A percentile compares a stretch with the other conserved stretches of the same genome.
Conservation (phyloP, 2,888 invertebrate genomes). For the Linnaemya tessellans region DNA sequence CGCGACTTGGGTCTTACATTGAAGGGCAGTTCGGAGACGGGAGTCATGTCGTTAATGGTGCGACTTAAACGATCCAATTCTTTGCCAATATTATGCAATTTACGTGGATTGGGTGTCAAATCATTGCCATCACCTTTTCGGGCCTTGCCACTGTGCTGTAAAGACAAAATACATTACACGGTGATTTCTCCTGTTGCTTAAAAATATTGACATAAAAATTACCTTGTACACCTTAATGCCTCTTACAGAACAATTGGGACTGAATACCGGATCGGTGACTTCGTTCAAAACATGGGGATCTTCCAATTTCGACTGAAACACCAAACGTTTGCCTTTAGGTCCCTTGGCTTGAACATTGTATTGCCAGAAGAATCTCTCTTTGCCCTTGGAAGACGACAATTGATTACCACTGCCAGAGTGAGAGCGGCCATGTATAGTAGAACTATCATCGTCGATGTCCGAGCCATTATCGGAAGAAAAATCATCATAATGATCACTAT, state of each 20-base stretch:
- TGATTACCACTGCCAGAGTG: slow-evolving; percentile 77
- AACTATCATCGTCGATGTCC: slow-evolving; percentile 81
- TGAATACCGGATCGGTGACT: slow-evolving; percentile 98
- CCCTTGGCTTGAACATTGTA: slow-evolving; percentile 99
- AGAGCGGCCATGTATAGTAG: slow-evolving; percentile 73
- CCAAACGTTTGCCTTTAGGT: slow-evolving; percentile 95
- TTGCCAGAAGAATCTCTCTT: slow-evolving; percentile 97
- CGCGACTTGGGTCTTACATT: slow-evolving; percentile 95
- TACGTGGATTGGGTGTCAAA: slow-evolving; percentile 96
- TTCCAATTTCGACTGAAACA: slow-evolving; percentile 92
- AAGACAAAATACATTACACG: background rate
- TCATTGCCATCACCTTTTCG: slow-evolving; percentile 99
- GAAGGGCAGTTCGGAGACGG: slow-evolving; percentile 95
- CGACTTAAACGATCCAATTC: slow-evolving; percentile 95
- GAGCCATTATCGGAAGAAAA: slow-evolving; percentile 91
- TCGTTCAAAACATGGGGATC: slow-evolving; percentile 96
- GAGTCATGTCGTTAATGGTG: slow-evolving; percentile 97
- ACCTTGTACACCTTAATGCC: slow-evolving; percentile 90
- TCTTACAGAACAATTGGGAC: slow-evolving; percentile 94
- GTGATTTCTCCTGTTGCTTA: background rate
- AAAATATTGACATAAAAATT: slow-evolving; percentile 43
- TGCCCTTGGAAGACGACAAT: slow-evolving; percentile 85
- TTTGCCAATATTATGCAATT: slow-evolving; percentile 94
- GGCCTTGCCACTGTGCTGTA: slow-evolving; percentile 90
- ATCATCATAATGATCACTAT: slow-evolving; percentile 94